Evolutionary conservation across 2,797 vertebrate genomes (phyloP).

Genomic region (Bufotes viridis): DNA sequence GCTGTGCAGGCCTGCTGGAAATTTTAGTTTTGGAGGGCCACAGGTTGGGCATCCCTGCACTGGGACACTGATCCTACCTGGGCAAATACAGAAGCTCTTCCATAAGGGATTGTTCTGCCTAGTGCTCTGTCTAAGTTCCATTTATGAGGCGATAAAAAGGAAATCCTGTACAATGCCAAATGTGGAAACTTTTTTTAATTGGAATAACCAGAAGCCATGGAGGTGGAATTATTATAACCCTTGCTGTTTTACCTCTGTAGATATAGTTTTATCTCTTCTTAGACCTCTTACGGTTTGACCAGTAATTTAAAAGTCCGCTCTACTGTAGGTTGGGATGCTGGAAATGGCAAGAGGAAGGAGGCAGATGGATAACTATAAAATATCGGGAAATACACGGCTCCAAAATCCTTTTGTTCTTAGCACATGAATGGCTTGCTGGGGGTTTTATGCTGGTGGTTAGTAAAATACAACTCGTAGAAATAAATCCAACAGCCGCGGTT

Average conservation of each 20-base stretch:
- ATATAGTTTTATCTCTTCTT: neutral
- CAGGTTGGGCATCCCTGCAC: too few relatives aligned
- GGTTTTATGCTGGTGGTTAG: conserved; percentile 27
- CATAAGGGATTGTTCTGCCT: too few relatives aligned
- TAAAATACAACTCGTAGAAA: conserved; percentile 2
- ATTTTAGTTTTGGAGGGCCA: too few relatives aligned
- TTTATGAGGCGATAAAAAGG: too few relatives aligned
- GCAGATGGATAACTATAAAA: conserved; percentile 60
- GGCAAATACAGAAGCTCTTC: too few relatives aligned
- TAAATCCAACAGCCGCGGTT: conserved; percentile 20
- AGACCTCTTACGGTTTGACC: conserved; percentile 15
- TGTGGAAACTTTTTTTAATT: neutral
- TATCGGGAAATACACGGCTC: conserved; percentile 36
- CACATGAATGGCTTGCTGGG: conserved; percentile 42
- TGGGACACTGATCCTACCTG: too few relatives aligned
- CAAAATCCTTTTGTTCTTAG: conserved; percentile 44
- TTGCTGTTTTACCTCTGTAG: neutral
- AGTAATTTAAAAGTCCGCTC: conserved; percentile 36
- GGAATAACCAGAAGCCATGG: neutral
- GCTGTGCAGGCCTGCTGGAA: too few relatives aligned
- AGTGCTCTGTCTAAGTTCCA: too few relatives aligned
- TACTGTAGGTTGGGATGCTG: conserved; percentile 29
- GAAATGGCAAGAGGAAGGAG: conserved; percentile 39
- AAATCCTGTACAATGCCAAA: neutral
- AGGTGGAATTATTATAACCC: too few relatives aligned